These are phyloP conservation scores for Itoplectis maculator DNA, from an alignment of 2,888 invertebrate genomes.

Conservation along the genomic window DNA sequence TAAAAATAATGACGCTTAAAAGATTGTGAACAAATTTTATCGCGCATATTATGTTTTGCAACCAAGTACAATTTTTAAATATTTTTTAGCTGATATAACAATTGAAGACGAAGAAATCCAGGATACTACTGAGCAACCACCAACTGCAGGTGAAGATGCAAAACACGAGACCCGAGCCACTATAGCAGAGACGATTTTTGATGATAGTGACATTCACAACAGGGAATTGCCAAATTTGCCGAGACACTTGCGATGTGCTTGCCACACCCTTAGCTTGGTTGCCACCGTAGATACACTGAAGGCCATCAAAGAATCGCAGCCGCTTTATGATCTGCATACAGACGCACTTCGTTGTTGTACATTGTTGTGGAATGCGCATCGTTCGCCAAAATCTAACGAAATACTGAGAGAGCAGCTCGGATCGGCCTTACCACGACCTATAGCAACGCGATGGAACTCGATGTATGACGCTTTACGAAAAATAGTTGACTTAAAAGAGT, in stretches of 20 bases:
- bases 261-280: slow-evolving; percentile 38
- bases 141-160: not conserved
- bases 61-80: not conserved
- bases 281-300: slow-evolving; percentile 33
- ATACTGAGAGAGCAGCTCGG: slow-evolving; percentile 9
- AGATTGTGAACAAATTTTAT: not conserved
- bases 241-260: slow-evolving; percentile 46
- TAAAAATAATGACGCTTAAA: not conserved
- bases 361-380: slow-evolving; percentile 23
- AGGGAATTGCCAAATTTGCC: slow-evolving; percentile 22
- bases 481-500: slow-evolving; percentile 7
- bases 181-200: not conserved
- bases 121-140: not conserved
- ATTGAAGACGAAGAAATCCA: not conserved
- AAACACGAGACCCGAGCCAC: slow-evolving; percentile 2
- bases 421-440: slow-evolving; percentile 3
- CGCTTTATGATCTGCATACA: not conserved
- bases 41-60: not conserved
- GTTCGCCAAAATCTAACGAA: slow-evolving; percentile 37
- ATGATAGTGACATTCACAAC: not conserved
- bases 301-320: slow-evolving; percentile 7
- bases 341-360: slow-evolving; percentile 24
- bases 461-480: slow-evolving; percentile 1
- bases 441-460: slow-evolving; percentile 11
- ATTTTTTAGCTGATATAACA: slow-evolving; percentile 10